Conservation (phyloP, 2,113 vertebrate species). For the Rostratula benghalensis region DNA sequence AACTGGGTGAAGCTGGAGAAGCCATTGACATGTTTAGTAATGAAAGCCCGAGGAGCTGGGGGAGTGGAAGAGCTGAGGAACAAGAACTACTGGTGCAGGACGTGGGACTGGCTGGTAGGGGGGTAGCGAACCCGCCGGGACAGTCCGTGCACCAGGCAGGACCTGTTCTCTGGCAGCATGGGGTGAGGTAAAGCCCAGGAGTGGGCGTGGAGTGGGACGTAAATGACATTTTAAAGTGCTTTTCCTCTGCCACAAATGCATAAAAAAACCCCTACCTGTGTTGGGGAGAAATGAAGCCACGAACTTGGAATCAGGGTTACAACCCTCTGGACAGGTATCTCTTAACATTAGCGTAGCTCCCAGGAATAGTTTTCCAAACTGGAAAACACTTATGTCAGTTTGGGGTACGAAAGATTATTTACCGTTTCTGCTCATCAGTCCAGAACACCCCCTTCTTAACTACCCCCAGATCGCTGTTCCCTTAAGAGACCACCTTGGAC, state of each 20-base stretch:
- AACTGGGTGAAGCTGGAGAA: not conserved
- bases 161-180: not conserved
- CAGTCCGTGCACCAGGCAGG: not conserved
- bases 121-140: not conserved
- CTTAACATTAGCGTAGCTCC: too few relatives aligned
- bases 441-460: accelerated
- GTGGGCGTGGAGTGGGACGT: not conserved
- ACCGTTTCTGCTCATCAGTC: not conserved
- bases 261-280: too few relatives aligned
- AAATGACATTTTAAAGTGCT: not conserved
- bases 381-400: accelerated
- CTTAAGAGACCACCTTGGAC: not conserved
- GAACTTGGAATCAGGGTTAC: accelerated
- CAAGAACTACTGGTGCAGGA: not conserved
- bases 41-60: not conserved
- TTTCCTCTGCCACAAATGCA: not conserved
- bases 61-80: not conserved
- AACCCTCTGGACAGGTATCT: accelerated
- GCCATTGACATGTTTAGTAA: not conserved
- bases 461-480: too few relatives aligned
- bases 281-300: not conserved
- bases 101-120: not conserved
- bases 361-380: not conserved
- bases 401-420: not conserved
- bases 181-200: not conserved